phyloP scores from a whole-genome alignment of 1,140 invertebrate genomes.

The Drosophila seguyi region DNA sequence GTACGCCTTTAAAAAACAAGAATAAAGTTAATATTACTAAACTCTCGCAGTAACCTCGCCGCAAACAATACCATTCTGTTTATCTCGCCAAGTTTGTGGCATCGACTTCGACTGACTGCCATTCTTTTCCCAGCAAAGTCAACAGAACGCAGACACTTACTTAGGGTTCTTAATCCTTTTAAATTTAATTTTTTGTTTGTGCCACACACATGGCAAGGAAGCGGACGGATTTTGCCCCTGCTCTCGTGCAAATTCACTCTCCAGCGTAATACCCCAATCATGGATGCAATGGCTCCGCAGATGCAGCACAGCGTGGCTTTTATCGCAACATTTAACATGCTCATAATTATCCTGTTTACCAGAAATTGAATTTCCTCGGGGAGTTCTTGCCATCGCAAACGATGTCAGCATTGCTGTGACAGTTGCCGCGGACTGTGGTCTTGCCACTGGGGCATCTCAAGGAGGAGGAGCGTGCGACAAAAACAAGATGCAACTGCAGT shows the following conservation, averaged over 20 bases:
- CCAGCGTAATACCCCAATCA: slow-evolving; percentile 79
- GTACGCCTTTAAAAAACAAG: not conserved
- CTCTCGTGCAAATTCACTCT: slow-evolving; percentile 63
- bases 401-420: slow-evolving; percentile 53
- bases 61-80: slow-evolving; percentile 30
- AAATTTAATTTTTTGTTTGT: slow-evolving; percentile 67
- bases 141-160: slow-evolving; percentile 57
- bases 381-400: slow-evolving; percentile 60
- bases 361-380: slow-evolving; percentile 82
- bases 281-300: slow-evolving; percentile 58
- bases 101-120: slow-evolving; percentile 21
- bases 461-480: slow-evolving; percentile 39
- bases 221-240: slow-evolving; percentile 26
- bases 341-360: slow-evolving; percentile 85
- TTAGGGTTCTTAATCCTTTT: slow-evolving; percentile 73
- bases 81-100: slow-evolving; percentile 62
- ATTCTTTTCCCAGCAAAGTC: slow-evolving; percentile 34
- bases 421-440: slow-evolving; percentile 48
- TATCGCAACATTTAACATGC: slow-evolving; percentile 85
- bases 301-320: slow-evolving; percentile 80
- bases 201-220: slow-evolving; percentile 49
- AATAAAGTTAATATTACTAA: slow-evolving; percentile 11
- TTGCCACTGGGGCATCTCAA: slow-evolving; percentile 8
- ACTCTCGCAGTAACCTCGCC: slow-evolving; percentile 8
- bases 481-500: slow-evolving; percentile 62